A percentile compares a stretch with the other conserved stretches of the same genome.
These are phyloP conservation scores for Catocala fraxini DNA, from an alignment of 2,888 invertebrate genomes.

Conservation along the genomic window DNA sequence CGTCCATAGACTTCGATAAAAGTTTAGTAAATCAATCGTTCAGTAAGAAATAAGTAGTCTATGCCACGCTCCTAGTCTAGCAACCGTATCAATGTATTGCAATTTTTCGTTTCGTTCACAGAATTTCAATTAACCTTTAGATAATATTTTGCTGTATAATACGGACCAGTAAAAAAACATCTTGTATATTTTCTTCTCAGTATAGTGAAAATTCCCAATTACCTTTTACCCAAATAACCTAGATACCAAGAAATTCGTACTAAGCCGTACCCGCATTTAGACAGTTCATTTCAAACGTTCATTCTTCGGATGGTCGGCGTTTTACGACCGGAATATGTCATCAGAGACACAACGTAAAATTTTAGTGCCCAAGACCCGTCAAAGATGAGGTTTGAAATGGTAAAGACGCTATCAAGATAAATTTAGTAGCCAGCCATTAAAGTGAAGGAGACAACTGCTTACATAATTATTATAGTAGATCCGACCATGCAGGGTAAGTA, in stretches of 20 bases:
- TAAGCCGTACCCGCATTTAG: conserved; percentile 5
- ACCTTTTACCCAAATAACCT: neutral
- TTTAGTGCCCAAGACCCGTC: conserved; percentile 18
- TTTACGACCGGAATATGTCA: conserved; percentile 20
- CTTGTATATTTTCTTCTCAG: no score
- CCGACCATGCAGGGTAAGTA: no score
- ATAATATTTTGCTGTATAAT: no score
- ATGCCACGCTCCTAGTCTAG: no score
- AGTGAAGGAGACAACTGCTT: conserved; percentile 10
- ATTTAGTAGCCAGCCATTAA: conserved; percentile 28
- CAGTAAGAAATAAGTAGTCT: no score
- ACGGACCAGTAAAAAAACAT: no score
- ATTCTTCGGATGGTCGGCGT: neutral
- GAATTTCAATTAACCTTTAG: no score
- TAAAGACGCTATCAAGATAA: conserved; percentile 21
- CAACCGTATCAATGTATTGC: no score
- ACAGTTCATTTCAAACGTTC: conserved; percentile 10
- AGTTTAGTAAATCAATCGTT: no score
- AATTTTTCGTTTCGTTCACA: no score
- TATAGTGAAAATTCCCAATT: no score
- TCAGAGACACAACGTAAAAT: conserved; percentile 22
- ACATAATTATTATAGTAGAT: neutral
- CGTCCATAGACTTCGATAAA: no score
- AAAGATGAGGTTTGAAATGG: conserved; percentile 20
- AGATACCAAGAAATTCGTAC: conserved; percentile 3